phyloP scores from a whole-genome alignment of 1,140 invertebrate genomes.

The Planococcus citri region DNA sequence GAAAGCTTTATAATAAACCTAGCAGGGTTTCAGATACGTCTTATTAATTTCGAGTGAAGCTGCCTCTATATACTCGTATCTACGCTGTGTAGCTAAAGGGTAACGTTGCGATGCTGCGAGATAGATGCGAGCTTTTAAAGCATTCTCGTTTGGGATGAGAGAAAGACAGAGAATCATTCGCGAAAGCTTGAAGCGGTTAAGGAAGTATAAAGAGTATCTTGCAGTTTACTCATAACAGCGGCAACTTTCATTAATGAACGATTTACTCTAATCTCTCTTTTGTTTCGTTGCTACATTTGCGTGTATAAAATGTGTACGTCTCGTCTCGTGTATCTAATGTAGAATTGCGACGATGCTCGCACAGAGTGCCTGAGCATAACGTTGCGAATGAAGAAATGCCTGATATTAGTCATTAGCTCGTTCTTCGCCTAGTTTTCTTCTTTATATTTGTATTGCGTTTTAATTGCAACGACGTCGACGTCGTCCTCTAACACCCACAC shows the following conservation, averaged over 20 bases:
- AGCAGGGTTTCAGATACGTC: not conserved
- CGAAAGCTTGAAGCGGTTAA: conserved; percentile 5
- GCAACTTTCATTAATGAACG: conserved; percentile 1
- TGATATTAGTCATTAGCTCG: not conserved
- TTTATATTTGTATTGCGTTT: conserved; percentile 1
- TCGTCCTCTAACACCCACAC: too few relatives aligned
- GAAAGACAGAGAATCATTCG: too few relatives aligned
- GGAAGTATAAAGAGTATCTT: conserved; percentile 7
- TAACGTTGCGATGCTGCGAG: not conserved
- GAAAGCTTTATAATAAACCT: not conserved
- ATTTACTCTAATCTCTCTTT: not conserved
- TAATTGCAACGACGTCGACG: not conserved
- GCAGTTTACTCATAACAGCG: conserved; percentile 1
- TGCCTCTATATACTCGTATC: too few relatives aligned
- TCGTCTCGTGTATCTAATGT: too few relatives aligned
- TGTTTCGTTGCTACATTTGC: not conserved
- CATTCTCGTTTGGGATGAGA: too few relatives aligned
- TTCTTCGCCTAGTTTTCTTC: not conserved
- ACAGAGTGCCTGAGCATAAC: too few relatives aligned
- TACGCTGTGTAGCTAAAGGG: not conserved
- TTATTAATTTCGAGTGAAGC: conserved; percentile 9
- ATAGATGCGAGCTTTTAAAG: not conserved
- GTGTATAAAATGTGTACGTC: too few relatives aligned
- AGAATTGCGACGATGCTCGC: too few relatives aligned
- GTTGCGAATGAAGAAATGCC: too few relatives aligned